Conservation (phyloP, 2,888 invertebrate genomes). For the Yponomeuta plumbellus region DNA sequence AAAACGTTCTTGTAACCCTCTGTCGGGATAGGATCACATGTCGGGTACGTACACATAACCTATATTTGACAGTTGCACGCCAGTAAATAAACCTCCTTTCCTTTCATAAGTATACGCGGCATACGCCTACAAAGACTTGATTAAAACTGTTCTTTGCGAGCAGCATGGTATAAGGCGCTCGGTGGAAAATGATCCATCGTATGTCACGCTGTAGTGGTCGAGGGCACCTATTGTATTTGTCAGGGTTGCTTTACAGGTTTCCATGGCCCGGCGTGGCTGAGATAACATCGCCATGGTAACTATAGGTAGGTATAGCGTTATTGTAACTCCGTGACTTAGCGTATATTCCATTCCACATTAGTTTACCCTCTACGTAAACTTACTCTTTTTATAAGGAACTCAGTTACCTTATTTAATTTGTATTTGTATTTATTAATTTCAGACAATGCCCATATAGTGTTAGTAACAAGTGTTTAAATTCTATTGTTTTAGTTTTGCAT, state of each 20-base stretch:
- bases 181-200: not conserved
- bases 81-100: not conserved
- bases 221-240: not conserved
- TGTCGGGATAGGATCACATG: not conserved
- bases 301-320: not conserved
- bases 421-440: too few species aligned
- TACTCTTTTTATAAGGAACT: too few species aligned
- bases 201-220: not conserved
- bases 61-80: not conserved
- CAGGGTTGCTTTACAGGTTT: not conserved
- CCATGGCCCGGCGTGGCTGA: not conserved
- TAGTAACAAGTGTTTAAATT: too few species aligned
- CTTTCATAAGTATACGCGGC: not conserved
- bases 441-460: too few species aligned
- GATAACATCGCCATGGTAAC: not conserved
- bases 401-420: too few species aligned
- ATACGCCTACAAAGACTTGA: not conserved
- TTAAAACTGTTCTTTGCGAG: not conserved
- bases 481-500: too few species aligned
- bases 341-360: not conserved
- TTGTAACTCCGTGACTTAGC: not conserved
- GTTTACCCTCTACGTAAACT: too few species aligned
- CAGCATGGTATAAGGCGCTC: slow-evolving; percentile 2
- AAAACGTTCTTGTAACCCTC: not conserved
- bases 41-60: not conserved